Base-by-base conservation (phyloP, 2,113 vertebrate species). In the Cynopterus brachyotis region DNA sequence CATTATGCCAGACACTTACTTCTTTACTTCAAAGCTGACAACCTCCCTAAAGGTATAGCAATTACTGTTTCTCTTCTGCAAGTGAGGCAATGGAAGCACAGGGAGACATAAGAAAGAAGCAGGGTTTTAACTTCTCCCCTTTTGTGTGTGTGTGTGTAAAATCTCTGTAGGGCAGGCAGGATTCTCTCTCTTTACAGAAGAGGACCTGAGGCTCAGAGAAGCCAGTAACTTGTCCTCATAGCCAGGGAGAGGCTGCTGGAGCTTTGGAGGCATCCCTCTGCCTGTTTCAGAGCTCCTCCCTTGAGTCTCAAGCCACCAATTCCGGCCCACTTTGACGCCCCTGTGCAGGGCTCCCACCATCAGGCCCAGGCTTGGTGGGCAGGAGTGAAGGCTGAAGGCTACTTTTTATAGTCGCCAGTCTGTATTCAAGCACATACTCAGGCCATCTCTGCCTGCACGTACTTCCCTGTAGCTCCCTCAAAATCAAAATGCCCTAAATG, bases 1-100 rank as follows among this genome's bases (percentile, higher is more conserved):
- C 67, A 3, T 35, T 28, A 7, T 0, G 0, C 30, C 6, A 45
- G 60, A 53, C 0, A 1, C 20, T 53, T 76, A n/a, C 53, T 66
- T 35, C 50, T 7, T 64, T 35, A 45, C 16, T 64, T 57, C 35
- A 8, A 10, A 2, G 26, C 35, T 45, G 19, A 40, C 30, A 26
- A 15, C 40, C 32, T 42, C 55, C 89, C 16, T 81, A 37, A 12
- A 75, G 57, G 47, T 12, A 50, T 16, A 22, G n/a, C 47, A 35
- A 12, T 66, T 45, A 9, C 30, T 42, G 12, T 83, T 53, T 37
- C 53, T 20, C 3, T 26, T 45, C 9, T 24, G 15, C 30, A 32
- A 35, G 22, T n/a, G 42, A 62, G 17, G 17, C n/a, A 35, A 42
- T 1, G 5, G 84, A 32, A 72, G 70, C 53, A 70, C 32, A 1